Conservation (phyloP, 2,797 vertebrate species). For the Myripristis jacobus region DNA sequence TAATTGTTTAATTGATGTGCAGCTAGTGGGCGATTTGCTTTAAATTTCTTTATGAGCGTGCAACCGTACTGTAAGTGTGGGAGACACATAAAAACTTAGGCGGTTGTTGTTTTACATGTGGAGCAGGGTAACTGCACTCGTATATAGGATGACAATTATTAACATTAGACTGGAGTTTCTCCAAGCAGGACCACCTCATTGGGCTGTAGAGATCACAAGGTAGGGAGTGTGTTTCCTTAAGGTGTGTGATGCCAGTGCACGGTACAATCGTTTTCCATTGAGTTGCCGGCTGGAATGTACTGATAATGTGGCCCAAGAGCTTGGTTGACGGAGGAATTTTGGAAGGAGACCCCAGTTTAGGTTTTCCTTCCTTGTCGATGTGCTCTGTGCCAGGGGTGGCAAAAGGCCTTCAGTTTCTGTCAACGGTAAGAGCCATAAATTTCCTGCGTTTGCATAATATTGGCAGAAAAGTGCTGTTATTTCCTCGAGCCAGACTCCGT, state of each 20-base stretch:
- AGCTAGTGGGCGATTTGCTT: constrained; percentile 33
- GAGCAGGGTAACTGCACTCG: constrained; percentile 36
- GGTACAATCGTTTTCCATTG: constrained; percentile 41
- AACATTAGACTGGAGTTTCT: constrained; percentile 17
- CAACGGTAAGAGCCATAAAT: constrained; percentile 41
- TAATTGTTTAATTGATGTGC: constrained; percentile 68
- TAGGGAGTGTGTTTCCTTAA: constrained; percentile 39
- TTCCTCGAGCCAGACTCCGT: constrained; percentile 53
- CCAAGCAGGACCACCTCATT: constrained; percentile 22
- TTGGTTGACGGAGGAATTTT: constrained; percentile 52
- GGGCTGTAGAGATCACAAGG: constrained; percentile 29
- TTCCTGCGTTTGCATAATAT: constrained; percentile 37
- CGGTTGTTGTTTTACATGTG: constrained; percentile 49
- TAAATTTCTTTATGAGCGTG: neutral
- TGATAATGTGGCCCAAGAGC: constrained; percentile 53
- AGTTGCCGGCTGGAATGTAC: constrained; percentile 48
- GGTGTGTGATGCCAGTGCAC: constrained; percentile 40
- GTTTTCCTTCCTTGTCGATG: constrained; percentile 26
- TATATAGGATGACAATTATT: constrained; percentile 33
- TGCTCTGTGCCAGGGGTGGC: constrained; percentile 32
- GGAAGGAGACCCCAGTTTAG: constrained; percentile 30
- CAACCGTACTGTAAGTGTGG: neutral
- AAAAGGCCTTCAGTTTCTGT: constrained; percentile 17
- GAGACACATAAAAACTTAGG: no score
- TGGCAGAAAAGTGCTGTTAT: constrained; percentile 49